phyloP scores from a whole-genome alignment of 2,113 vertebrate species.

The Noctilio leporinus region DNA sequence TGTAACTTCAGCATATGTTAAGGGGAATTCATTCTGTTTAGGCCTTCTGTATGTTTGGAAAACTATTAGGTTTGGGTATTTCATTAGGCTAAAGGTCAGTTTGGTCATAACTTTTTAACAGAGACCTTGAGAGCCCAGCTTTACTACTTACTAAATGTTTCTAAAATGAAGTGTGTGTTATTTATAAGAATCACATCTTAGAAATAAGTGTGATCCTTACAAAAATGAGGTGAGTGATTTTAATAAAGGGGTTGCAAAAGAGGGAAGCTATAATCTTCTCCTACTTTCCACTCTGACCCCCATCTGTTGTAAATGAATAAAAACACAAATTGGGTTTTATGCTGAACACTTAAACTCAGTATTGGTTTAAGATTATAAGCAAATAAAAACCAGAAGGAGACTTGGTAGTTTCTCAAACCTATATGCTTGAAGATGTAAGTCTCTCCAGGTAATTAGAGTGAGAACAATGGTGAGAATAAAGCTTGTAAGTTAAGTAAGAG shows the following conservation, averaged over 20 bases:
- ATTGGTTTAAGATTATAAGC: slow-evolving; percentile 56
- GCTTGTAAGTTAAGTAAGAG: background rate
- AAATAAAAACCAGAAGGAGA: slow-evolving; percentile 67
- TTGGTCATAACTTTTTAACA: slow-evolving; percentile 41
- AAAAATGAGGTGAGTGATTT: slow-evolving; percentile 60
- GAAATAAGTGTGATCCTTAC: slow-evolving; percentile 50
- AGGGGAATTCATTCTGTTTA: slow-evolving; percentile 26
- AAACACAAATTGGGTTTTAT: slow-evolving; percentile 71
- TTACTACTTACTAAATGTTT: slow-evolving; percentile 42
- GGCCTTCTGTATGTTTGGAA: background rate
- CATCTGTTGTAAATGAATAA: slow-evolving; percentile 70
- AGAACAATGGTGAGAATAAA: background rate
- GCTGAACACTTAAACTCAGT: slow-evolving; percentile 60
- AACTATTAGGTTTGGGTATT: background rate
- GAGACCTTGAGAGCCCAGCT: slow-evolving; percentile 4
- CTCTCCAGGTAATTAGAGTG: background rate
- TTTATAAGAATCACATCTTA: slow-evolving; percentile 50
- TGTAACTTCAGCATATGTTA: background rate
- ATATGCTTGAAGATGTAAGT: background rate
- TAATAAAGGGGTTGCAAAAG: slow-evolving; percentile 61
- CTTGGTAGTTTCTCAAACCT: background rate
- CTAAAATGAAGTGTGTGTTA: slow-evolving; percentile 45
- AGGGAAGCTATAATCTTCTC: slow-evolving; percentile 37
- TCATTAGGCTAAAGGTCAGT: slow-evolving; percentile 46
- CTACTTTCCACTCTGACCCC: slow-evolving; percentile 42